A percentile compares a stretch with the other conserved stretches of the same genome.
Conservation (phyloP, 2,113 vertebrate species). For the Donacobius atricapilla region DNA sequence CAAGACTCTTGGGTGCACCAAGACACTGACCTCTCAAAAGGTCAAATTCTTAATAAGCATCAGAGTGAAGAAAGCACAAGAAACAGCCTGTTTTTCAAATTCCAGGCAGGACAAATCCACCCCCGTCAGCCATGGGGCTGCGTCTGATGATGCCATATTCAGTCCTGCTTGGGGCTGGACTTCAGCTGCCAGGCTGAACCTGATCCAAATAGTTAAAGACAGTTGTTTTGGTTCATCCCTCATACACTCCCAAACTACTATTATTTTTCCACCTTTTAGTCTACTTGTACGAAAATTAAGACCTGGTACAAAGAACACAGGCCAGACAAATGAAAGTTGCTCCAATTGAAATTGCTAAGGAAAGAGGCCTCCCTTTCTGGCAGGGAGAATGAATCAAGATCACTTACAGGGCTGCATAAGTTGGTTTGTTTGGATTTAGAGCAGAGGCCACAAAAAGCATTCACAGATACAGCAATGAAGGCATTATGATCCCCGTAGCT, state of each 20-base stretch:
- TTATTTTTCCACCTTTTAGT: background rate
- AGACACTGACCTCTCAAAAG: slow-evolving; percentile 24
- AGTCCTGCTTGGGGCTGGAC: background rate
- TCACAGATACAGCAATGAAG: background rate
- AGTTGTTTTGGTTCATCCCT: background rate
- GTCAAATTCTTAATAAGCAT: slow-evolving; percentile 61
- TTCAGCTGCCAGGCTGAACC: background rate
- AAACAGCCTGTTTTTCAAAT: slow-evolving; percentile 22
- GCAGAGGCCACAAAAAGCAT: background rate
- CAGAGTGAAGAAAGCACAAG: slow-evolving; percentile 37
- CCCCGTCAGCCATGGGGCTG: background rate
- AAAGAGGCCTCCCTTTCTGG: background rate
- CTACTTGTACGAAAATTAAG: background rate
- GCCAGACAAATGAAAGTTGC: background rate
- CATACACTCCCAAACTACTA: background rate
- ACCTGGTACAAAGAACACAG: background rate
- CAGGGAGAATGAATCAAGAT: background rate
- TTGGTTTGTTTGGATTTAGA: background rate
- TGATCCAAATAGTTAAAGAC: background rate
- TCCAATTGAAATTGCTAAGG: background rate
- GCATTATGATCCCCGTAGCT: background rate
- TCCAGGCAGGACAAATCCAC: background rate
- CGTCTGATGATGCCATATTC: background rate
- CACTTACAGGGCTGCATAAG: background rate
- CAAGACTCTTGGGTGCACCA: background rate